Conservation (phyloP, 2,113 vertebrate species). For the Takifugu bimaculatus region DNA sequence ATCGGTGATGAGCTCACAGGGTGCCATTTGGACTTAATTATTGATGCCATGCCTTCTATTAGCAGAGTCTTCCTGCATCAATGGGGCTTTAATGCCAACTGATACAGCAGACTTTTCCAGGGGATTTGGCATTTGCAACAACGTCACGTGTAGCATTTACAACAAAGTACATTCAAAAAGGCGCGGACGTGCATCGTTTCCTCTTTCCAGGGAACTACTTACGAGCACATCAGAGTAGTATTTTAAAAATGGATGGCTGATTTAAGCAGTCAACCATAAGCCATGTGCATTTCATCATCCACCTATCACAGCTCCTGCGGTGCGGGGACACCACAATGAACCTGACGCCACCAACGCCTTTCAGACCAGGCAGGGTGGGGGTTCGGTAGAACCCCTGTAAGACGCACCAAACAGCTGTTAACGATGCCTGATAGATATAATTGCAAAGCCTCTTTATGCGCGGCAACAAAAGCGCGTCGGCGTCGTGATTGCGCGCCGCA, state of each 20-base stretch:
- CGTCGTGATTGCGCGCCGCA: conserved; percentile 20
- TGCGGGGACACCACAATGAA: conserved; percentile 43
- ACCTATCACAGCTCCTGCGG: conserved; percentile 35
- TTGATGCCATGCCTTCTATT: conserved; percentile 16
- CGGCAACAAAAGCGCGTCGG: conserved; percentile 5
- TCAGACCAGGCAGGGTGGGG: conserved; percentile 17
- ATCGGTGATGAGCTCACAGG: conserved; percentile 8
- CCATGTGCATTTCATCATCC: conserved; percentile 49
- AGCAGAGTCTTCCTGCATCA: not conserved
- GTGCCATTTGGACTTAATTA: conserved; percentile 18
- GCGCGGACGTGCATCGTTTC: conserved; percentile 3
- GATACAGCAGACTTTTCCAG: not conserved
- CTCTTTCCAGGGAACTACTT: not conserved
- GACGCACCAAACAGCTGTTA: not conserved
- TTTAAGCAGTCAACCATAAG: conserved; percentile 26
- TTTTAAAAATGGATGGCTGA: conserved; percentile 27
- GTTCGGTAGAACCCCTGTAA: not conserved
- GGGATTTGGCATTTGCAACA: not conserved
- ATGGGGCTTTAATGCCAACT: not conserved
- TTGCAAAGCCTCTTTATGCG: not conserved
- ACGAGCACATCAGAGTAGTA: not conserved
- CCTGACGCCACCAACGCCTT: conserved; percentile 65
- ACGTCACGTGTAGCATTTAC: conserved; percentile 17
- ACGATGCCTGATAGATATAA: too few species aligned
- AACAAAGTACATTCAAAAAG: not conserved